Percentiles rank a stretch among this genome's conserved stretches.
Evolutionary conservation across 2,113 vertebrate species (phyloP).

Genomic region (Microcebus murinus): DNA sequence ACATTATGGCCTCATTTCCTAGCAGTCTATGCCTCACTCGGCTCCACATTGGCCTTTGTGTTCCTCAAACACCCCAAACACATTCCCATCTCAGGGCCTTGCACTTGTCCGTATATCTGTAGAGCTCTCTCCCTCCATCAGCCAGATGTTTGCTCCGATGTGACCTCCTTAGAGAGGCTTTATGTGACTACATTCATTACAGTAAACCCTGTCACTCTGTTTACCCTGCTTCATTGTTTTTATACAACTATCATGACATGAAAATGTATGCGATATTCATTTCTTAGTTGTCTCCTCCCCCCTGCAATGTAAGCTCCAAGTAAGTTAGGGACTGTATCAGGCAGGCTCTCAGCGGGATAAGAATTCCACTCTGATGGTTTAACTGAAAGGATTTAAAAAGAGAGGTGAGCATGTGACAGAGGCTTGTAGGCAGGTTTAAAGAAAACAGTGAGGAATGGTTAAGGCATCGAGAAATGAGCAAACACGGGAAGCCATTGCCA

Average conservation of each 20-base stretch:
- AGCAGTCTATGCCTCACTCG: not conserved
- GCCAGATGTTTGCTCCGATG: not conserved
- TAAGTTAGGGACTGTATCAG: not conserved
- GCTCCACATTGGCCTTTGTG: not conserved
- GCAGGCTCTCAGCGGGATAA: not conserved
- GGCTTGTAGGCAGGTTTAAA: not conserved
- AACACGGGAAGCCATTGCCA: not conserved
- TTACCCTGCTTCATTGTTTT: not conserved
- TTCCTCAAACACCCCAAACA: not conserved
- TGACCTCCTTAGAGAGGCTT: not conserved
- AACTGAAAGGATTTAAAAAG: not conserved
- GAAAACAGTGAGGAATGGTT: not conserved
- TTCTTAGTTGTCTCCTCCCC: not conserved
- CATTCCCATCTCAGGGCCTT: not conserved
- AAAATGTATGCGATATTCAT: not conserved
- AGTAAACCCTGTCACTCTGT: not conserved
- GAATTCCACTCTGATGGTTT: not conserved
- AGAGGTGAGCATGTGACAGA: not conserved
- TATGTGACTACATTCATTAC: not conserved
- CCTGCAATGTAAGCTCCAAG: not conserved
- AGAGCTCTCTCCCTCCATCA: not conserved
- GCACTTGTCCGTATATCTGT: not conserved
- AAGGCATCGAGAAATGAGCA: not conserved
- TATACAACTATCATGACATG: not conserved
- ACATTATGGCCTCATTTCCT: not conserved